Evolutionary conservation across 2,113 vertebrate genomes (phyloP).

Genomic region (Poeciliopsis retropinna): DNA sequence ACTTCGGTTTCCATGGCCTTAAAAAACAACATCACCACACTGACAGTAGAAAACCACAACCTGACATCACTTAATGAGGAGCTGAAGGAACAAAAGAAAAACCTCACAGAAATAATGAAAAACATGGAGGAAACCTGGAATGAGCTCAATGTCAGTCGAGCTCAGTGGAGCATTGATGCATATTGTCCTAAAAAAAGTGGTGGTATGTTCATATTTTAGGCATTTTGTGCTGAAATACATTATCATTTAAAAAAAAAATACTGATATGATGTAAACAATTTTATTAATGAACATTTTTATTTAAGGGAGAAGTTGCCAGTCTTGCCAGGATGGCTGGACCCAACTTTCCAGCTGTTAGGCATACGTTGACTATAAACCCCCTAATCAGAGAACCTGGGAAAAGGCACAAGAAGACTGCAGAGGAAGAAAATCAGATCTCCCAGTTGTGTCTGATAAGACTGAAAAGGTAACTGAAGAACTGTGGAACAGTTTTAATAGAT

Average conservation of each 20-base stretch:
- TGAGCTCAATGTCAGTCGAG: not conserved
- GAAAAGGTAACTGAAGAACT: conserved; percentile 32
- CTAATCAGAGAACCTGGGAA: not conserved
- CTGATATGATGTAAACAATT: not conserved
- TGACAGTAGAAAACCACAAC: not conserved
- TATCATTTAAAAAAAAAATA: not conserved
- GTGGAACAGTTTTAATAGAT: not conserved
- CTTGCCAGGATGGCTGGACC: not conserved
- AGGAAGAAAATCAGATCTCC: conserved; percentile 15
- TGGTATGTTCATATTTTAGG: not conserved
- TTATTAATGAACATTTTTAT: not conserved
- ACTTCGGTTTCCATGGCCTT: not conserved
- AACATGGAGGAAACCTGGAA: fast-evolving
- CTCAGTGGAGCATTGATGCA: conserved; percentile 36
- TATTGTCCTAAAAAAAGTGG: conserved; percentile 2
- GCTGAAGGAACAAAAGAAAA: not conserved
- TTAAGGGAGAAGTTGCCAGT: fast-evolving
- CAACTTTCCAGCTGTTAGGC: not conserved
- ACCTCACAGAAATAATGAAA: not conserved
- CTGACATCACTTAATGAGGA: not conserved
- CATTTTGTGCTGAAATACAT: not conserved
- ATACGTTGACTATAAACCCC: fast-evolving
- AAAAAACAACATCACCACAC: not conserved
- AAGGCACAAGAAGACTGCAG: not conserved
- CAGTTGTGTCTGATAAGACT: fast-evolving